phyloP scores from a whole-genome alignment of 1,140 invertebrate genomes.

The Diachasmimorpha longicaudata region DNA sequence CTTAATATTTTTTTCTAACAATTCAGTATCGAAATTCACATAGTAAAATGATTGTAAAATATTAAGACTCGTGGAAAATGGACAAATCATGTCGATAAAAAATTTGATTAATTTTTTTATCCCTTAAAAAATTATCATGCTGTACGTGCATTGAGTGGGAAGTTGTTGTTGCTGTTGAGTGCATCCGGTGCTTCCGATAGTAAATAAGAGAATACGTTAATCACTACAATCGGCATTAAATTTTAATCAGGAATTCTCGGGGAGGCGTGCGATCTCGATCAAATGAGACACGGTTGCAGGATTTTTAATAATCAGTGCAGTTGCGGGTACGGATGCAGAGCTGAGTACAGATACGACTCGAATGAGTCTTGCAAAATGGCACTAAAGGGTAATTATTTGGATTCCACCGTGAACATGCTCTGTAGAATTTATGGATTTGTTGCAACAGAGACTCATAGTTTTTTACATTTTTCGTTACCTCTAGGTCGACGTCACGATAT shows the following conservation, averaged over 20 bases:
- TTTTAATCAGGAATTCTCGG: slow-evolving; percentile 32
- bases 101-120: no score
- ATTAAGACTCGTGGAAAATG: no score
- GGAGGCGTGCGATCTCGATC: slow-evolving; percentile 47
- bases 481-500: slow-evolving; percentile 68
- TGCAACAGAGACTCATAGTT: no score
- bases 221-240: background rate
- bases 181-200: slow-evolving; percentile 25
- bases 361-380: slow-evolving; percentile 60
- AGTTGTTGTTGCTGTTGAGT: background rate
- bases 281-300: slow-evolving; percentile 50
- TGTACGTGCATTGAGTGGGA: slow-evolving; percentile 3
- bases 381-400: slow-evolving; percentile 54
- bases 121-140: no score
- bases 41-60: no score
- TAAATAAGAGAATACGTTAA: background rate
- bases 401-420: background rate
- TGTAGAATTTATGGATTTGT: background rate
- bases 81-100: no score
- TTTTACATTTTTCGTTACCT: slow-evolving; percentile 1
- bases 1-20: no score
- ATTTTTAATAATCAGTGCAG: slow-evolving; percentile 53
- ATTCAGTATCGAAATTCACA: no score
- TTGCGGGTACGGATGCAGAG: slow-evolving; percentile 60
- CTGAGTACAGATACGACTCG: slow-evolving; percentile 59